Percentiles rank a stretch among this genome's conserved stretches.
Conservation (phyloP, 2,888 invertebrate species). For the Onchidella celtica region DNA sequence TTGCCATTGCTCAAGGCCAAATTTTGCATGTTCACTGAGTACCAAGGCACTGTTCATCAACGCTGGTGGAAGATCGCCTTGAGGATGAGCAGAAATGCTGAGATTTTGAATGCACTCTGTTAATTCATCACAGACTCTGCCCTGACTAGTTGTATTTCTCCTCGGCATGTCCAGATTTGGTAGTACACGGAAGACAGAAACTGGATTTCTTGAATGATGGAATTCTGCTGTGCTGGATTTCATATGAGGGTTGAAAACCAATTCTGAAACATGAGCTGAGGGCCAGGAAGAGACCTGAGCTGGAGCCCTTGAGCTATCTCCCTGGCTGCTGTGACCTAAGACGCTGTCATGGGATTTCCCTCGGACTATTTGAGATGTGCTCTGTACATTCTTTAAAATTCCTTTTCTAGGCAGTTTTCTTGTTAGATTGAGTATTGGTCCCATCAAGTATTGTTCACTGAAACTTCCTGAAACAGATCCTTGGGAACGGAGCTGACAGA, state of each 20-base stretch:
- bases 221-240: not conserved
- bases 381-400: constrained; percentile 8
- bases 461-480: not conserved
- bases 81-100: not conserved
- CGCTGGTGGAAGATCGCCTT: not conserved
- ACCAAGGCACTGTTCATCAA: not conserved
- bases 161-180: not conserved
- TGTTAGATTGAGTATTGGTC: not conserved
- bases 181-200: not conserved
- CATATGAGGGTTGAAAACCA: not conserved
- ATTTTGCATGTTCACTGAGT: not conserved
- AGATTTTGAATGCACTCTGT: constrained; percentile 6
- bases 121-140: not conserved
- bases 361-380: not conserved
- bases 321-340: not conserved
- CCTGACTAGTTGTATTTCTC: not conserved
- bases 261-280: not conserved
- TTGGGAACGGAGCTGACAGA: not conserved
- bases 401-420: not conserved
- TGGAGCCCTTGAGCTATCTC: not conserved
- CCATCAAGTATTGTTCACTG: not conserved
- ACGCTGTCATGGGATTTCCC: not conserved
- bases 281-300: not conserved
- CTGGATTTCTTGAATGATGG: not conserved
- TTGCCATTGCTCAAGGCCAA: not conserved